Base-by-base conservation (phyloP, 2,888 invertebrate species). In the Synergus umbraculus region DNA sequence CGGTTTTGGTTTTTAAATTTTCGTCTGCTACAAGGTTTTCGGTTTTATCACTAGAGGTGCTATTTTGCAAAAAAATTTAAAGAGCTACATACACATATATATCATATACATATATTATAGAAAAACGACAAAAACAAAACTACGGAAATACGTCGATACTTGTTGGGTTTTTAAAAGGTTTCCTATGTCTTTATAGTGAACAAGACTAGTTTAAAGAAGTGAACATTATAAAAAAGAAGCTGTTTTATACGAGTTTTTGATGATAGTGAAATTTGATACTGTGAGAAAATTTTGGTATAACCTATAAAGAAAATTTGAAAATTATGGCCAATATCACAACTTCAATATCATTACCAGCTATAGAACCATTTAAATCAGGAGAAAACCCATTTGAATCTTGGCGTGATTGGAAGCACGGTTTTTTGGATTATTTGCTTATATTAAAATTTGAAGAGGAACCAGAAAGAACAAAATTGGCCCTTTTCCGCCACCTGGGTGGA, bases 391-490 rank as follows among this genome's bases (percentile, higher is more conserved):
- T 54, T 15, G 49, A 54, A n/a, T 54, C 49, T 54, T 54, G 49
- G 49, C 49, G 49, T 54, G 49, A 54, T 54, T 54, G 49, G 49
- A 54, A 54, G n/a, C 49, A 54, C n/a, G 49, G 49, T n/a, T 54
- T 54, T 7, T n/a, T 54, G 49, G 49, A 54, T n/a, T 54, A 54
- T 54, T 54, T 54, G n/a, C 49, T 54, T 54, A 54, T 54, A 54
- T 54, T 54, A 4, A 54, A 54, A 54, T 54, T 54, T 4, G 49
- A n/a, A 12, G 49, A 54, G 49, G 49, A 54, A 54, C 49, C 49
- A 8, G 49, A 54, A 54, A n/a, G 49, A 8, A 54, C 49, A n/a
- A 54, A 54, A 54, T n/a, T 54, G 15, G 49, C 49, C 49, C 49
- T 54, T 15, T 54, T 54, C 8, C 49, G 49, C 8, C 49, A 54